Conservation (phyloP, 2,113 vertebrate species). For the Neogobius melanostomus region DNA sequence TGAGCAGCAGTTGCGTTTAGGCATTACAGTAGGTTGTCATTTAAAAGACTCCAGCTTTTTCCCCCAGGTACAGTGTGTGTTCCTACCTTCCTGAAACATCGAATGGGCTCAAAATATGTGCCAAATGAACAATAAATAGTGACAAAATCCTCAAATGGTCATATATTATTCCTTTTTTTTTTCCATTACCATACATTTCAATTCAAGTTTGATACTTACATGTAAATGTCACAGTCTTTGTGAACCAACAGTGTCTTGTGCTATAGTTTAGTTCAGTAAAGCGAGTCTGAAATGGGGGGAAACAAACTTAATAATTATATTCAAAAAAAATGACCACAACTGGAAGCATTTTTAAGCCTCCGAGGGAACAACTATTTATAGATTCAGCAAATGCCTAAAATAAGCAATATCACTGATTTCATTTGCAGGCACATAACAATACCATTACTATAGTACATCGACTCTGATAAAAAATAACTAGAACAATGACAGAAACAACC, state of each 20-base stretch:
- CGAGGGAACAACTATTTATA: constrained; percentile 66
- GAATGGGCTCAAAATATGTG: constrained; percentile 45
- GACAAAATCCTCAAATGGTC: constrained; percentile 45
- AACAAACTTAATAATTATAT: constrained; percentile 54
- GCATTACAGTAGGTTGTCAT: constrained; percentile 32
- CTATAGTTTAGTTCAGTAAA: constrained; percentile 70
- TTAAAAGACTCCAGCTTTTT: constrained; percentile 49
- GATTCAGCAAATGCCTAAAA: constrained; percentile 69
- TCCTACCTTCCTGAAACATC: constrained; percentile 42
- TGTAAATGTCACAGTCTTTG: constrained; percentile 57
- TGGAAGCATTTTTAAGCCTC: constrained; percentile 68
- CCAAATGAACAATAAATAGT: constrained; percentile 69
- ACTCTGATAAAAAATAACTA: constrained; percentile 68
- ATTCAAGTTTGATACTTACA: constrained; percentile 30
- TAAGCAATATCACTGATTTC: constrained; percentile 71
- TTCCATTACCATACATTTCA: constrained; percentile 56
- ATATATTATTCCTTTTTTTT: constrained; percentile 63
- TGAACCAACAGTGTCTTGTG: constrained; percentile 71
- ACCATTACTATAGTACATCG: constrained; percentile 73
- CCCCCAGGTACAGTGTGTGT: constrained; percentile 48
- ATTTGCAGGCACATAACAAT: constrained; percentile 77
- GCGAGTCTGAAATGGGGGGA: constrained; percentile 59
- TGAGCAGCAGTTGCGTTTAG: constrained; percentile 14
- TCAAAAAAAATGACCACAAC: constrained; percentile 50
- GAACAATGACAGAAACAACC: constrained; percentile 68